Conservation (phyloP, 2,888 invertebrate genomes). For the Pseudeuparius sepicola region DNA sequence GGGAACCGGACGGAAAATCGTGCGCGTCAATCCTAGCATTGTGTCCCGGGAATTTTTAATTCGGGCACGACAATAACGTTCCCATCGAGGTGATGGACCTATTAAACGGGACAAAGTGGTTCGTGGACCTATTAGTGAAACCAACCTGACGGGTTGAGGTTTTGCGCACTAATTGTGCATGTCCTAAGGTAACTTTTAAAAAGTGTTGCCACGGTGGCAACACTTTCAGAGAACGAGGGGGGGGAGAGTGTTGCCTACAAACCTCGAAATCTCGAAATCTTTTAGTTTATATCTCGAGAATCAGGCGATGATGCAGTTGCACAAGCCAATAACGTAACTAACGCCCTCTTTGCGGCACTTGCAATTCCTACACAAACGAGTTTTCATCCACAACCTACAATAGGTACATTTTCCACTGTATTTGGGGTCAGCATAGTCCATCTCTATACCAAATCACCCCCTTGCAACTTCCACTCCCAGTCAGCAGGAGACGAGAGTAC, state of each 20-base stretch:
- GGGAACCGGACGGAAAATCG: too few species aligned
- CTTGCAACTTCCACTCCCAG: constrained; percentile 6
- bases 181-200: constrained; percentile 51
- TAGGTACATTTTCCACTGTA: too few species aligned
- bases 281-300: constrained; percentile 2
- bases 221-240: constrained; percentile 2
- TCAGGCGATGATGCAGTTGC: constrained; percentile 1
- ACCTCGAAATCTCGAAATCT: neutral
- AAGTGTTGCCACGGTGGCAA: constrained; percentile 4
- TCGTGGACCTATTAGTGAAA: too few species aligned
- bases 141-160: too few species aligned
- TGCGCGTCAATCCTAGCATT: too few species aligned
- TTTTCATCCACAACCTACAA: constrained; percentile 1
- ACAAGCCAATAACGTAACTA: too few species aligned
- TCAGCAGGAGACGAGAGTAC: constrained; percentile 3
- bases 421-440: constrained; percentile 4
- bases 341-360: constrained; percentile 4
- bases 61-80: too few species aligned
- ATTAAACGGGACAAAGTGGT: too few species aligned
- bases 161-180: too few species aligned
- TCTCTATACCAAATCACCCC: constrained; percentile 1
- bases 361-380: constrained; percentile 1
- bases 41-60: too few species aligned
- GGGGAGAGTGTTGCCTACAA: constrained; percentile 3
- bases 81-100: too few species aligned